Conservation (phyloP, 2,797 vertebrate genomes). For the Pachyuromys duprasi region DNA sequence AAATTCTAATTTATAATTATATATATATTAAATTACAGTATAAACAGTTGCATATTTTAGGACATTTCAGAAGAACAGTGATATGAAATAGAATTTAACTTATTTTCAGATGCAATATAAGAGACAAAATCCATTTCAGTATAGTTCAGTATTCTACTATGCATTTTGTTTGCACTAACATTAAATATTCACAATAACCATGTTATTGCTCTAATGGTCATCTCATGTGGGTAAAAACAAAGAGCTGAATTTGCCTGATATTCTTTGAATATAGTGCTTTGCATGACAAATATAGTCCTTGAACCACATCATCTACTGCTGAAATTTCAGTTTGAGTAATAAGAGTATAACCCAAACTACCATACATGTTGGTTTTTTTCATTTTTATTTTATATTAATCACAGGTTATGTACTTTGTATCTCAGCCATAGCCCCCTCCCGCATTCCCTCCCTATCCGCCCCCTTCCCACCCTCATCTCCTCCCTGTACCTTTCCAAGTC, state of each 20-base stretch:
- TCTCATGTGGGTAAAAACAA: neutral
- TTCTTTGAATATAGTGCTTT: neutral
- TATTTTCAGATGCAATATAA: neutral
- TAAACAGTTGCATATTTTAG: neutral
- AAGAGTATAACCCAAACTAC: neutral
- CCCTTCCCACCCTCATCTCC: no score
- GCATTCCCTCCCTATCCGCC: no score
- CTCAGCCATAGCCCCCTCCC: no score
- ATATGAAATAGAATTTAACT: neutral
- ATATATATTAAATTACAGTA: neutral
- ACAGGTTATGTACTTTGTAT: no score
- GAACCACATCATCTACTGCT: neutral
- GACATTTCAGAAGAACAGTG: neutral
- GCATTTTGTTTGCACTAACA: neutral
- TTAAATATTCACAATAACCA: neutral
- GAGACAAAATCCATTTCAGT: neutral
- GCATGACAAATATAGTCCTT: neutral
- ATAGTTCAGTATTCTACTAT: neutral
- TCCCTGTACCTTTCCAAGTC: no score
- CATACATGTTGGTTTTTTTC: no score
- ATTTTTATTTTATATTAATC: no score
- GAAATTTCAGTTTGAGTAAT: neutral
- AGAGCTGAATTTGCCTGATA: neutral
- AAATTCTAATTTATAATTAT: neutral
- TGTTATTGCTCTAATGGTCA: neutral